phyloP scores from a whole-genome alignment of 2,888 invertebrate species.

The Trimorus sp. region DNA sequence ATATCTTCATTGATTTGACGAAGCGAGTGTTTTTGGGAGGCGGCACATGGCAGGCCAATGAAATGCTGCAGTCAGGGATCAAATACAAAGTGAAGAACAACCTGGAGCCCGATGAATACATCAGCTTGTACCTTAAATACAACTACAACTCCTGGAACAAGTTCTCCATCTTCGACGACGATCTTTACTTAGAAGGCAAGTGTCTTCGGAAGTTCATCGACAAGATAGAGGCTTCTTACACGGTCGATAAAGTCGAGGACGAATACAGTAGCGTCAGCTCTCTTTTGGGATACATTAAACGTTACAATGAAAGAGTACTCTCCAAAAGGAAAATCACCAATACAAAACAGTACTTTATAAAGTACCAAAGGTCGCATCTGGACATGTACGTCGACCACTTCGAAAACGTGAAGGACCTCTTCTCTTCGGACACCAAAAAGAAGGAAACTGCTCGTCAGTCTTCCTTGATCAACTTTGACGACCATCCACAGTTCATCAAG shows the following conservation, averaged over 20 bases:
- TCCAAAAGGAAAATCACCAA: background rate
- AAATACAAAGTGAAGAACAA: constrained; percentile 63
- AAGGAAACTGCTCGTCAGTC: too few species aligned
- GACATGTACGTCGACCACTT: too few species aligned
- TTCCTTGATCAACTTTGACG: too few species aligned
- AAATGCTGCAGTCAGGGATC: constrained; percentile 37
- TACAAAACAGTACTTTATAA: too few species aligned
- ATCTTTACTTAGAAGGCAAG: background rate
- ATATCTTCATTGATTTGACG: constrained; percentile 72
- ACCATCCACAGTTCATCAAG: too few species aligned
- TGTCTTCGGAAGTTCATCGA: constrained; percentile 56
- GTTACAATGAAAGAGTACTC: background rate
- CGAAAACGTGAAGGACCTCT: too few species aligned
- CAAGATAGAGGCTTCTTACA: constrained; percentile 43
- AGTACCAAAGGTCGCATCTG: too few species aligned
- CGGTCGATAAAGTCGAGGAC: constrained; percentile 66
- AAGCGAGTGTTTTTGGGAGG: background rate
- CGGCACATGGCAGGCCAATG: constrained; percentile 26
- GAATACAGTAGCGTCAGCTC: background rate
- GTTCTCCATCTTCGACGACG: background rate
- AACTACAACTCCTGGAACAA: background rate
- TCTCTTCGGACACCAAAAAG: too few species aligned
- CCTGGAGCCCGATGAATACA: constrained; percentile 22
- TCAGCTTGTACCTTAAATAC: constrained; percentile 9
- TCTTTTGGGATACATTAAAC: background rate